Conservation (phyloP, 2,888 invertebrate species). For the Meliscaeva auricollis region DNA sequence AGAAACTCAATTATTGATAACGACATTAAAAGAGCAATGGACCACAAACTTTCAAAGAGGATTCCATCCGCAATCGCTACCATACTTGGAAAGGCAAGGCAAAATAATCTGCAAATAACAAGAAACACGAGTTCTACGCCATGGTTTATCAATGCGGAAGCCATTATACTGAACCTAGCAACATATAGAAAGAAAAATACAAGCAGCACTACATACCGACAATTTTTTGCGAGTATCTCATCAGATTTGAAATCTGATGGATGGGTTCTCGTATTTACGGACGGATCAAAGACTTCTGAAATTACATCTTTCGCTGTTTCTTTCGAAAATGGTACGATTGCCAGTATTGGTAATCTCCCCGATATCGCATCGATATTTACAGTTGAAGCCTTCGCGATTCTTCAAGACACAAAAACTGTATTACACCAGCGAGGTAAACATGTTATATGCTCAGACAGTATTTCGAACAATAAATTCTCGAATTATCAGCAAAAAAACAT, state of each 20-base stretch:
- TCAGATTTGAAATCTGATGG: constrained; percentile 25
- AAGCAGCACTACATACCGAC: background rate
- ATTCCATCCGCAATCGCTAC: constrained; percentile 22
- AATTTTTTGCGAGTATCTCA: background rate
- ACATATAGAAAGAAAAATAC: constrained; percentile 3
- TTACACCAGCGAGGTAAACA: background rate
- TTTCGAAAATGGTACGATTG: constrained; percentile 4
- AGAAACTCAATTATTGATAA: constrained; percentile 28
- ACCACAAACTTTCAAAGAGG: constrained; percentile 8
- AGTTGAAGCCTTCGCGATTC: background rate
- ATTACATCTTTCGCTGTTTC: no score
- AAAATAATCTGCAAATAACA: background rate
- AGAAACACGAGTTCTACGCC: background rate
- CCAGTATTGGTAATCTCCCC: constrained; percentile 2
- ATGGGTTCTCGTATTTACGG: constrained; percentile 17
- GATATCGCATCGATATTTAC: constrained; percentile 2
- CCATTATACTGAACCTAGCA: constrained; percentile 1
- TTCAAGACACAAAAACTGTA: background rate
- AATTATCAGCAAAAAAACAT: no score
- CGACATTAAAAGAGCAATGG: constrained; percentile 16
- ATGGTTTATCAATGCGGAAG: constrained; percentile 4
- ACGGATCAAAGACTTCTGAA: constrained; percentile 20
- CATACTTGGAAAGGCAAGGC: constrained; percentile 1
- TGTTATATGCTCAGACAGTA: background rate
- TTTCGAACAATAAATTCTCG: no score